A percentile compares a stretch with the other conserved stretches of the same genome.
phyloP scores from a whole-genome alignment of 2,113 vertebrate genomes.

The Alaudala cheleensis region DNA sequence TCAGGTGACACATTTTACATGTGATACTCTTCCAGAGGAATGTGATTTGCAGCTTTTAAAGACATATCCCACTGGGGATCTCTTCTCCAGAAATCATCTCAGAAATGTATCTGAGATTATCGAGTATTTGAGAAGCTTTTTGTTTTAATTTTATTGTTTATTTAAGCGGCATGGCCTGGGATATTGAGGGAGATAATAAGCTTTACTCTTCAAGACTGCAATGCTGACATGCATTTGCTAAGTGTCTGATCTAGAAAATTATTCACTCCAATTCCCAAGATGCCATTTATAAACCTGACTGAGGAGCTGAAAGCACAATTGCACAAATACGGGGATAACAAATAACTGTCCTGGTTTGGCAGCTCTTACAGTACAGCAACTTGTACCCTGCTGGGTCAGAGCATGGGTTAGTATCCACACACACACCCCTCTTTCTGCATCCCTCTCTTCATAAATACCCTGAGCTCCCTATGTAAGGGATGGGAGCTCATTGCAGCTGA shows the following conservation, averaged over 20 bases:
- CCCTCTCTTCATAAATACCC: not conserved
- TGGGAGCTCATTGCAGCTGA: not conserved
- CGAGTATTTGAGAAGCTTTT: not conserved
- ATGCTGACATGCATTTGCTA: not conserved
- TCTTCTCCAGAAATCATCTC: not conserved
- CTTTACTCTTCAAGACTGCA: not conserved
- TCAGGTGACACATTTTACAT: not conserved
- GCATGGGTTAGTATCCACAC: rapidly evolving
- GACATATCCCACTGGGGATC: not conserved
- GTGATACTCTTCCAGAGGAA: not conserved
- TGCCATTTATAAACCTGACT: not conserved
- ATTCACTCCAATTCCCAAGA: not conserved
- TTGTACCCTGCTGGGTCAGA: not conserved
- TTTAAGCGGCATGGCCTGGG: not conserved
- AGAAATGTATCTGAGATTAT: not conserved
- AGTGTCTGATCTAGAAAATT: not conserved
- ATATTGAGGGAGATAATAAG: not conserved
- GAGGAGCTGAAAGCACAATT: not conserved
- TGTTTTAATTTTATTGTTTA: not conserved
- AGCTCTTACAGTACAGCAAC: not conserved
- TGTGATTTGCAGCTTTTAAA: not conserved
- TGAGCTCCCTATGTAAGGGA: not conserved
- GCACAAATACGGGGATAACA: not conserved
- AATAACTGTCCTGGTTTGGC: not conserved
- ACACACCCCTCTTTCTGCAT: not conserved